These are phyloP conservation scores for Anaspis maculata DNA, from an alignment of 2,888 invertebrate species.

Conservation along the genomic window DNA sequence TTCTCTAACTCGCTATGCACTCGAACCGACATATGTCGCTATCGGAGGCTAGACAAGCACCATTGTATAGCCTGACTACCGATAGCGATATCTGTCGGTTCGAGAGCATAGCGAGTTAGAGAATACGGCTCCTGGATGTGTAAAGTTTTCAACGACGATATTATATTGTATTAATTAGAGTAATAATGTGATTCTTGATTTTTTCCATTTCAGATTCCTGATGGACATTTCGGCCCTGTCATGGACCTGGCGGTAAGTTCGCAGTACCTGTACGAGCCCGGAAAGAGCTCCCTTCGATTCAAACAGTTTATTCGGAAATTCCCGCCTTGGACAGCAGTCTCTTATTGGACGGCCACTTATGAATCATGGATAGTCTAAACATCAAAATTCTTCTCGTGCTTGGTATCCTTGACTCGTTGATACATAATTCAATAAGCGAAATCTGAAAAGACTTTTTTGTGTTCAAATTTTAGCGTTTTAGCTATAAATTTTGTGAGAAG, in stretches of 20 bases:
- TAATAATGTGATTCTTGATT: not conserved
- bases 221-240: slow-evolving; percentile 38
- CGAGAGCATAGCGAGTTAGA: too few species aligned
- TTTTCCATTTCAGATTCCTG: slow-evolving; percentile 36
- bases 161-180: not conserved
- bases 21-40: too few species aligned
- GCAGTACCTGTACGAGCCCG: slow-evolving; percentile 51
- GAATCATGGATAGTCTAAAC: slow-evolving; percentile 47
- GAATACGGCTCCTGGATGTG: too few species aligned
- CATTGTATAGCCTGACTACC: too few species aligned
- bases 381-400: too few species aligned
- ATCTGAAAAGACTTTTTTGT: slow-evolving; percentile 11
- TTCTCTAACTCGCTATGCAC: too few species aligned
- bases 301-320: slow-evolving; percentile 49
- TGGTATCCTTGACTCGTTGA: too few species aligned
- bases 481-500: slow-evolving; percentile 3
- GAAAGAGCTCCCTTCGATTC: slow-evolving; percentile 46
- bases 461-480: slow-evolving; percentile 9
- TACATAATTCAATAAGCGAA: too few species aligned
- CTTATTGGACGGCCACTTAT: slow-evolving; percentile 63
- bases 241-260: slow-evolving; percentile 53
- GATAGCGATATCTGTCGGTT: too few species aligned
- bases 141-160: too few species aligned
- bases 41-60: too few species aligned
- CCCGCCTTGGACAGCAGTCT: slow-evolving; percentile 57